Base-by-base conservation (phyloP, 2,113 vertebrate species). In the Chloropsis hardwickii region DNA sequence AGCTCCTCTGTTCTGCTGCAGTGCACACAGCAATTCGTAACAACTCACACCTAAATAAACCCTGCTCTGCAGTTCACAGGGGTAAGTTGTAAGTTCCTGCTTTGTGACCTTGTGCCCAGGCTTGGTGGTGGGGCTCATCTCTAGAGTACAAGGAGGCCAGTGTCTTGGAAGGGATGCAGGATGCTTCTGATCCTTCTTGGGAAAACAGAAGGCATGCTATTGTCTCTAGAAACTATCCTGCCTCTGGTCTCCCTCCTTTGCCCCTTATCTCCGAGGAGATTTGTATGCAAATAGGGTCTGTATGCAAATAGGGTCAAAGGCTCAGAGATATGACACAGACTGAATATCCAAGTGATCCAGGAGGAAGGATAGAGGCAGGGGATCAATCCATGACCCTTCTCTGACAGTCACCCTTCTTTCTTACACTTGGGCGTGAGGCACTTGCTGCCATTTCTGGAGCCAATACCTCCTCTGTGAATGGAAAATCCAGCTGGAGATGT, bases 401-500 rank as follows among this genome's bases (percentile, higher is more conserved):
- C 87, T 92, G 79, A 83, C 53, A 71, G 76, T 88, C 57, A 57
- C 76, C 28, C 21, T 33, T 88, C 40, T 88, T 78, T 86, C 76
- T 92, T 93, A 60, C 44, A 33, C 60, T 74, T 51, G 31, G 66
- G 65, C n/a, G n/a, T n/a, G n/a, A 95, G 65, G 86, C 56, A 90
- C 76, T 96, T 93, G 88, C 51, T 93, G 80, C 65, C 0, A 0
- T 69, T 93, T 95, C 82, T 92, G 83, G 80, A 81, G 88, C 60
- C 44, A 83, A 15, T 83, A 88, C n/a, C 28, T 78, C 48, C 37
- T 44, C 33, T 65, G 69, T 84, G 95, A 93, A 96, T 93, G 77
- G 88, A 76, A 88, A 90, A 94, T 93, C 86, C 93, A 96, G 80
- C 88, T 96, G 94, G 90, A 90, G 72, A 92, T 94, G 81, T 90